Base-by-base conservation (phyloP, 2,888 invertebrate species). In the Hemithea aestivaria region DNA sequence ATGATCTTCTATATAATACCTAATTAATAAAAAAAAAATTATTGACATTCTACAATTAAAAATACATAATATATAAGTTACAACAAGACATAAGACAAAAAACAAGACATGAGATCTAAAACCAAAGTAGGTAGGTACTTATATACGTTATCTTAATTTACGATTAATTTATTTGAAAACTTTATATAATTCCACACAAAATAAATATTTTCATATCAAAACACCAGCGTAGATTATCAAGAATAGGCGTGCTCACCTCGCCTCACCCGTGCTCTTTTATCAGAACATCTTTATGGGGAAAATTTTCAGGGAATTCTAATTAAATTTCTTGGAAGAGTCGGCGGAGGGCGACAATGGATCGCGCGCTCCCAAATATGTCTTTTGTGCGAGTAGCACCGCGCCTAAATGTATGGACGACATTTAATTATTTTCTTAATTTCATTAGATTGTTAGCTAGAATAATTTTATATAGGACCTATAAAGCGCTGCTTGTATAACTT, bases 221-320 rank as follows among this genome's bases (percentile, higher is more conserved):
- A n/a, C n/a, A n/a, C n/a, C n/a, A n/a, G n/a, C 10, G 10, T 9
- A 24, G 9, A 24, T 11, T n/a, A 6, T 34, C 27, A 33, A 48
- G 53, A 54, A 56, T 58, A 51, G 10, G 38, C 28, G 26, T 41
- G 26, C 35, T 27, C 20, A 41, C 33, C 43, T 50, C 47, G 44
- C 44, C 51, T 52, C 38, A 40, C 43, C 20, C 8, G 24, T 44
- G 62, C 58, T 67, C 68, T 73, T 74, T 75, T 78, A 77, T 76
- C 73, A 58, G 50, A 64, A 62, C 68, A 75, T 80, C 74, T 78
- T 75, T 78, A 79, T 74, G 66, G 66, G 51, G 53, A 58, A 66
- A 72, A 73, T 71, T 76, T 78, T 66, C 65, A 66, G 54, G 64
- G 71, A 71, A 73, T 70, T 76, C 69, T 78, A 81, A 81, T 81